Percentiles rank a stretch among this genome's conserved stretches.
Evolutionary conservation across 2,113 vertebrate species (phyloP).

Genomic region (Rhabdornis inornatus): DNA sequence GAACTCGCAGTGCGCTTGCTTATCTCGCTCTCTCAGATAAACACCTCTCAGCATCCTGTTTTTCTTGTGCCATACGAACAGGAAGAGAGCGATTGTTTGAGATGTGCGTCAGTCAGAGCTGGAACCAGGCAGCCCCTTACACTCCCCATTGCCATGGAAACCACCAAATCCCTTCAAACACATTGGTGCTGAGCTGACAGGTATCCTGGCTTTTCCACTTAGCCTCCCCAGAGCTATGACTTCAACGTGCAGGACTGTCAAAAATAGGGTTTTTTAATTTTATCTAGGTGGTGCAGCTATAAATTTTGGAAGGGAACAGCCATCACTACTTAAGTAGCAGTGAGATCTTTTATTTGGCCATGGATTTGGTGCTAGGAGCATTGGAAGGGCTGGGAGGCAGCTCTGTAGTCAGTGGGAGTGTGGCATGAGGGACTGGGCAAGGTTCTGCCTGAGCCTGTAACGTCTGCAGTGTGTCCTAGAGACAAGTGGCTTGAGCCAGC

Average conservation of each 20-base stretch:
- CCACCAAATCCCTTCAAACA: not conserved
- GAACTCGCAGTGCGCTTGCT: conserved; percentile 8
- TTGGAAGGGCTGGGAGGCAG: not conserved
- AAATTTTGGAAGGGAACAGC: not conserved
- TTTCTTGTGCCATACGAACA: conserved; percentile 61
- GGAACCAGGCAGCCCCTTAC: conserved; percentile 22
- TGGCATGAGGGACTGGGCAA: not conserved
- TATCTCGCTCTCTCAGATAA: conserved; percentile 61
- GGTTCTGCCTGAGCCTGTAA: not conserved
- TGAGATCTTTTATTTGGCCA: not conserved
- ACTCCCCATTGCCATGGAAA: conserved; percentile 38
- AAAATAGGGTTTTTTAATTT: accelerated
- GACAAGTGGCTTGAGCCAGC: not conserved
- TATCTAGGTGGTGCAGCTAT: not conserved
- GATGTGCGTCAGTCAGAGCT: conserved; percentile 60
- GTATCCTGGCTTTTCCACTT: not conserved
- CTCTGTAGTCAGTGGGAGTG: not conserved
- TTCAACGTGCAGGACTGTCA: not conserved
- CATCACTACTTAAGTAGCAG: not conserved
- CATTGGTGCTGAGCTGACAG: not conserved
- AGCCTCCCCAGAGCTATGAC: not conserved
- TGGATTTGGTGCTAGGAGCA: not conserved
- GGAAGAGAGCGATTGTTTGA: conserved; percentile 66
- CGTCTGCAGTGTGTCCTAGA: accelerated
- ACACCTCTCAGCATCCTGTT: conserved; percentile 69